A percentile compares a stretch with the other conserved stretches of the same genome.
Evolutionary conservation across 92 coral and sea anemone species (phyloP).

Genomic region (Bergia sp.): DNA sequence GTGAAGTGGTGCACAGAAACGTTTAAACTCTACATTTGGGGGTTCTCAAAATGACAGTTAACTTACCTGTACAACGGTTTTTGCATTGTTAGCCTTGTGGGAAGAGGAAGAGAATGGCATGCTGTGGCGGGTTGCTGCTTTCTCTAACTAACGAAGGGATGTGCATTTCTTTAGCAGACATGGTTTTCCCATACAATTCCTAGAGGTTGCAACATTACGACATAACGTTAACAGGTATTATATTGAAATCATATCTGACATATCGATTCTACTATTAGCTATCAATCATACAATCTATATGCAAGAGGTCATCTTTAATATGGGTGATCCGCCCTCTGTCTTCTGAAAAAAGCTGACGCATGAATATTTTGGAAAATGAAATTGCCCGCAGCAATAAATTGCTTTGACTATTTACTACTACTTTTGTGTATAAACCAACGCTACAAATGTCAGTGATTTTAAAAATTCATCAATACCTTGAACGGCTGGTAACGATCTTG

Average conservation of each 20-base stretch:
- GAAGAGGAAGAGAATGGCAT: slow-evolving; percentile 48
- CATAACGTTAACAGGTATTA: background rate
- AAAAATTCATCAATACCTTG: slow-evolving; percentile 43
- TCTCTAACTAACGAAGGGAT: slow-evolving; percentile 39
- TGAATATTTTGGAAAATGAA: slow-evolving; percentile 14
- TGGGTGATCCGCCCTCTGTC: slow-evolving; percentile 29
- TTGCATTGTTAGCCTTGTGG: slow-evolving; percentile 52
- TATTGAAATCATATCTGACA: slow-evolving; percentile 5
- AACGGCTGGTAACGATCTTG: slow-evolving; percentile 55
- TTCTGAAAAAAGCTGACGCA: slow-evolving; percentile 13
- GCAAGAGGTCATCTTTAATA: slow-evolving; percentile 29
- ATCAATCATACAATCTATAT: slow-evolving; percentile 20
- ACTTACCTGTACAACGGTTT: slow-evolving; percentile 31
- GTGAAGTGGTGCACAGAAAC: slow-evolving; percentile 15
- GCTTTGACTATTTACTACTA: background rate
- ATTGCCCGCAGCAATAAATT: slow-evolving; percentile 6
- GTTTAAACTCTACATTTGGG: slow-evolving; percentile 17
- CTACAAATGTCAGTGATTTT: slow-evolving; percentile 10
- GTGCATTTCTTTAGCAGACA: slow-evolving; percentile 36
- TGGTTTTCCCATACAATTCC: slow-evolving; percentile 47
- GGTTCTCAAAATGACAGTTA: slow-evolving; percentile 14
- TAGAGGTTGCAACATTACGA: slow-evolving; percentile 31
- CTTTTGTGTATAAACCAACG: background rate
- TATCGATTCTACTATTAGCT: background rate
- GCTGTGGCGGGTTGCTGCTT: slow-evolving; percentile 45